Conservation (phyloP, 2,888 invertebrate genomes). For the Nomada fucata region DNA sequence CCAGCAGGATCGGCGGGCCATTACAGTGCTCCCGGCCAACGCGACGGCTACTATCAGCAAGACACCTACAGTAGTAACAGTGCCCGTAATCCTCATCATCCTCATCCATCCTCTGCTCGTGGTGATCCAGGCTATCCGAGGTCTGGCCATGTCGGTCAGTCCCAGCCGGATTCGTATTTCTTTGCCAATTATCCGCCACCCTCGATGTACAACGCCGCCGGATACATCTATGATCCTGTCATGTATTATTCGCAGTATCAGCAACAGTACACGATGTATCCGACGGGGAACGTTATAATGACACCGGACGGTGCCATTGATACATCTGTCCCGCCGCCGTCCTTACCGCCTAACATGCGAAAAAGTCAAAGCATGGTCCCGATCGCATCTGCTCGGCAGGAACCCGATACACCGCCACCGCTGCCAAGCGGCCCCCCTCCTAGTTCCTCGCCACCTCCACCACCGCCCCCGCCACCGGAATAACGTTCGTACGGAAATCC, state of each 20-base stretch:
- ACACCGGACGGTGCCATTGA: conserved; percentile 80
- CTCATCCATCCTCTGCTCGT: conserved; percentile 47
- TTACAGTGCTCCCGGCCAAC: conserved; percentile 68
- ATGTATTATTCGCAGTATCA: conserved; percentile 78
- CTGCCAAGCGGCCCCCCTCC: conserved; percentile 87
- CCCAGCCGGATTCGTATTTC: conserved; percentile 72
- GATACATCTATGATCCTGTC: conserved; percentile 77
- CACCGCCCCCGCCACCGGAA: conserved; percentile 83
- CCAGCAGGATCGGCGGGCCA: conserved; percentile 73
- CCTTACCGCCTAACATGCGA: conserved; percentile 61
- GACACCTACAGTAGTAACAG: conserved; percentile 62
- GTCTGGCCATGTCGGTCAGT: conserved; percentile 51
- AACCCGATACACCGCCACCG: conserved; percentile 83
- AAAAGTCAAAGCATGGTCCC: conserved; percentile 48
- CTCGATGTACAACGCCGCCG: conserved; percentile 67
- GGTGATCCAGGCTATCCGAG: conserved; percentile 56
- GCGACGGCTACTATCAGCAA: conserved; percentile 72
- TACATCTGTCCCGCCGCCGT: conserved; percentile 81
- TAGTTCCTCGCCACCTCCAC: conserved; percentile 87
- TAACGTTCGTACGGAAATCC: conserved; percentile 62
- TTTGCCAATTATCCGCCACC: conserved; percentile 76
- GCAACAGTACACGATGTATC: conserved; percentile 76
- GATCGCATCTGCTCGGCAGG: conserved; percentile 49
- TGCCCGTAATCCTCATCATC: conserved; percentile 59
- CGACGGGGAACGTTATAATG: conserved; percentile 77